Conservation (phyloP, 2,888 invertebrate species). For the Trichopoda pennipes region DNA sequence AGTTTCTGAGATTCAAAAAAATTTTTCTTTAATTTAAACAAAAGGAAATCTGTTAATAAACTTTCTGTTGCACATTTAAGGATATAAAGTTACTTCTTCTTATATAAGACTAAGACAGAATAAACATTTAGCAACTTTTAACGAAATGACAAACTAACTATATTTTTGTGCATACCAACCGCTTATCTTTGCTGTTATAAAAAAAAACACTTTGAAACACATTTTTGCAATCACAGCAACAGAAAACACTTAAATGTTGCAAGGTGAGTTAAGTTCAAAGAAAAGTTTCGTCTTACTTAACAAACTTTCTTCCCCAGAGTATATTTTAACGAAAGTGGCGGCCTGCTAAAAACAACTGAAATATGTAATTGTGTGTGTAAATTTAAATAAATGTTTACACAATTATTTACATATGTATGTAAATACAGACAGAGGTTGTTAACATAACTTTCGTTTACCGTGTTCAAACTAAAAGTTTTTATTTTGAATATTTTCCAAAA, state of each 20-base stretch:
- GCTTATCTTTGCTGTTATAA: no score
- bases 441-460: conserved; percentile 27
- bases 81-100: no score
- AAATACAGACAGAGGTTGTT: neutral
- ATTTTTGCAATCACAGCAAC: no score
- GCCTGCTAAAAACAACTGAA: conserved; percentile 23
- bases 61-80: no score
- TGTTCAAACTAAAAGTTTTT: neutral
- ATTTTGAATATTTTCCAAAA: neutral
- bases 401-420: neutral
- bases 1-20: no score
- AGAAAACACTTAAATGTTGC: neutral
- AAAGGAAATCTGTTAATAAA: no score
- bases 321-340: neutral
- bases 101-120: no score
- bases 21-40: no score
- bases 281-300: conserved; percentile 10
- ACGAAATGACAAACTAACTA: no score
- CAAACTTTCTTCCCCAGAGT: conserved; percentile 29
- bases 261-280: neutral
- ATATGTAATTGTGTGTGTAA: conserved; percentile 5
- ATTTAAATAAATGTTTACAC: conserved; percentile 6
- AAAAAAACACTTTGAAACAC: no score
- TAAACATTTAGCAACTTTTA: no score
- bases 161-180: no score